Evolutionary conservation across 92 coral and sea anemone genomes (phyloP).

Genomic region (Muricea muricata): DNA sequence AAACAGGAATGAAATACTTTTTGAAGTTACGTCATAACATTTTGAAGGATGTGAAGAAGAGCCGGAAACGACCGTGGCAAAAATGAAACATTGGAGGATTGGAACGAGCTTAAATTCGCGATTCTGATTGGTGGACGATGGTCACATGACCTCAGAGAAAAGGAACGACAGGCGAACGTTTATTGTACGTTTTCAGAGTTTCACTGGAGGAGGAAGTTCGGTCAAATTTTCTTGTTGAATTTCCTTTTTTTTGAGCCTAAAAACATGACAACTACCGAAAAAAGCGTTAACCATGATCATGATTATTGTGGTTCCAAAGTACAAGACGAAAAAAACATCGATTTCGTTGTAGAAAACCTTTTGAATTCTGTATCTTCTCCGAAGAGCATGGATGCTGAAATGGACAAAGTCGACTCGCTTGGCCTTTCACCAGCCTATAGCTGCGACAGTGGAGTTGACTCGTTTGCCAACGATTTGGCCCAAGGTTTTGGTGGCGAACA

Average conservation of each 20-base stretch:
- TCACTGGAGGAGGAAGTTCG: not conserved
- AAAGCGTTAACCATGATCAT: conserved; percentile 67
- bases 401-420: conserved; percentile 42
- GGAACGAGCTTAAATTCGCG: not conserved
- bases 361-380: not conserved
- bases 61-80: not conserved
- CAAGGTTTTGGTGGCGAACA: conserved; percentile 53
- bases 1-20: not conserved
- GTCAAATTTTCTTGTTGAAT: not conserved
- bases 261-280: not conserved
- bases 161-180: not conserved
- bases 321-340: not conserved
- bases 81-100: too few species aligned
- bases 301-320: conserved; percentile 68
- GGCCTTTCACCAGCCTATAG: conserved; percentile 92
- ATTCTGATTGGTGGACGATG: conserved; percentile 18
- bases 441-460: conserved; percentile 92
- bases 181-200: not conserved
- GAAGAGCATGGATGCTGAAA: conserved; percentile 19
- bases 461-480: conserved; percentile 53
- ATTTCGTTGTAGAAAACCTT: not conserved
- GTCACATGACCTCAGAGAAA: not conserved
- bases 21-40: conserved; percentile 2
- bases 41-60: not conserved
- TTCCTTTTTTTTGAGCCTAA: not conserved